Conservation (phyloP, 2,888 invertebrate species). For the Craniophora ligustri region DNA sequence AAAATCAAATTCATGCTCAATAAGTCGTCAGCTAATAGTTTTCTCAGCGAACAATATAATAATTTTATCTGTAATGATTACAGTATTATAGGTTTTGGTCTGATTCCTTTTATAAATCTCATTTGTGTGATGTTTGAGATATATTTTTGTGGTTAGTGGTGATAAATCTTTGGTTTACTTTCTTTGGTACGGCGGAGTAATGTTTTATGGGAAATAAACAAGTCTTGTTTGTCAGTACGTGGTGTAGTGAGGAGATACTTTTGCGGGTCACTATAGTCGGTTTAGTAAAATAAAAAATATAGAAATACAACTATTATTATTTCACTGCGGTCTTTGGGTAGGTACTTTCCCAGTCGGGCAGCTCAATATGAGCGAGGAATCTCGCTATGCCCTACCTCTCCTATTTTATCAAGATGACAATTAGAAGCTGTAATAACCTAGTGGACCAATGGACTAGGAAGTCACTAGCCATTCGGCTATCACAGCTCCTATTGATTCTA, state of each 20-base stretch:
- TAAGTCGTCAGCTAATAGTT: slow-evolving; percentile 52
- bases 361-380: too few relatives aligned
- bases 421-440: too few relatives aligned
- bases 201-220: slow-evolving; percentile 34
- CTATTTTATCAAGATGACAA: too few relatives aligned
- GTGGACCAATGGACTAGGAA: too few relatives aligned
- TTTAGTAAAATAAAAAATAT: too few relatives aligned
- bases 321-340: too few relatives aligned
- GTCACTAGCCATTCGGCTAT: too few relatives aligned
- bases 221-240: slow-evolving; percentile 12
- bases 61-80: slow-evolving; percentile 47
- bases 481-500: too few relatives aligned
- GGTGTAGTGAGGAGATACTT: slow-evolving; percentile 11
- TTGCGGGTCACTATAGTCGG: too few relatives aligned
- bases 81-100: background rate
- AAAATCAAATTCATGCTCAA: slow-evolving; percentile 32
- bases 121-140: slow-evolving; percentile 3
- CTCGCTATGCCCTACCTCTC: too few relatives aligned
- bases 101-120: slow-evolving; percentile 8
- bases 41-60: slow-evolving; percentile 46
- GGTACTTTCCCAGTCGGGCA: too few relatives aligned
- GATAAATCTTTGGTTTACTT: slow-evolving; percentile 45
- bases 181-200: slow-evolving; percentile 28
- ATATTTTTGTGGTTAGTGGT: slow-evolving; percentile 25
- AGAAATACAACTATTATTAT: too few relatives aligned